Percentiles rank a stretch among this genome's conserved stretches.
Evolutionary conservation across 1,140 invertebrate genomes (phyloP).

Genomic region (Zaprionus gabonicus): DNA sequence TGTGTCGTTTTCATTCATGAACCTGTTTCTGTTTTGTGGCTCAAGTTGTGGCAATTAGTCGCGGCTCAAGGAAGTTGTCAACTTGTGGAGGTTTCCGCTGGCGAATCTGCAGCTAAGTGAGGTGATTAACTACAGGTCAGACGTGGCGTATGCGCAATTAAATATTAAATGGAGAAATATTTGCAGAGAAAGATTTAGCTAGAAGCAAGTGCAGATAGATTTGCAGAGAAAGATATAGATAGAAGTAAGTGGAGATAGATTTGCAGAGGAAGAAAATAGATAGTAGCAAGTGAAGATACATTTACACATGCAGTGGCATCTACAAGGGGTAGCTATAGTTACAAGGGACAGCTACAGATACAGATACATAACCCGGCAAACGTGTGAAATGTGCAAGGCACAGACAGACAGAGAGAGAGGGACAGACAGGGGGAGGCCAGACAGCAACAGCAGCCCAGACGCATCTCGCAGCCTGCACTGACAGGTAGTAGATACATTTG

Average conservation of each 20-base stretch:
- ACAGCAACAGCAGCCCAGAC: slow-evolving; percentile 16
- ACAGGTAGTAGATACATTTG: slow-evolving; percentile 75
- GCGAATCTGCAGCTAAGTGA: neutral
- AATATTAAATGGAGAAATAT: slow-evolving; percentile 46
- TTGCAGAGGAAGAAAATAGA: neutral
- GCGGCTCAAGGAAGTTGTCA: slow-evolving; percentile 70
- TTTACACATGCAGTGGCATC: no score
- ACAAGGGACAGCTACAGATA: neutral
- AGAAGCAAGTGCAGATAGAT: slow-evolving; percentile 6
- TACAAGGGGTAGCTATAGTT: no score
- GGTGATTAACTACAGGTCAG: neutral
- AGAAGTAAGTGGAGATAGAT: neutral
- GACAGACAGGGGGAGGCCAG: no score
- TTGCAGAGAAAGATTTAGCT: neutral
- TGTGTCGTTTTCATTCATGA: slow-evolving; percentile 66
- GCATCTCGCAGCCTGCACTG: neutral
- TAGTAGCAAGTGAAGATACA: neutral
- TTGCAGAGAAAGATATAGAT: neutral
- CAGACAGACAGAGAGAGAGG: no score
- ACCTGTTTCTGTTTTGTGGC: slow-evolving; percentile 3
- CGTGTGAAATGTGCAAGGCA: slow-evolving; percentile 66
- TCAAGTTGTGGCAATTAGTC: slow-evolving; percentile 56
- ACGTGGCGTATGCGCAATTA: slow-evolving; percentile 55
- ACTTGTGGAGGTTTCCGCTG: slow-evolving; percentile 45
- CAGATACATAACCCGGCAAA: slow-evolving; percentile 38